Percentiles rank a stretch among this genome's conserved stretches.
Conservation (phyloP, 2,797 vertebrate genomes). For the Cirrhinus molitorella region DNA sequence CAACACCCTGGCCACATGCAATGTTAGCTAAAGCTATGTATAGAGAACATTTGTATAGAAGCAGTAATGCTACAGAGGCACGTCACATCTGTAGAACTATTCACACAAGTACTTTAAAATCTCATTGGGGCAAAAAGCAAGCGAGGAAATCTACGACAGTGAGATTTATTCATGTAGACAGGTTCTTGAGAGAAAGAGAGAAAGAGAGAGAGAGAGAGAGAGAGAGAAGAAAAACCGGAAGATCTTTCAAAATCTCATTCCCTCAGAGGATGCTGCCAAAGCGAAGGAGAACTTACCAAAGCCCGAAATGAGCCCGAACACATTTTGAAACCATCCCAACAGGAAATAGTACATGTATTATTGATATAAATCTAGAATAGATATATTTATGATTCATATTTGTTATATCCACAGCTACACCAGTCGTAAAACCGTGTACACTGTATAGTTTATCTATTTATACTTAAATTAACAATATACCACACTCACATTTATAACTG, state of each 20-base stretch:
- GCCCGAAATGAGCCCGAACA: conserved; percentile 61
- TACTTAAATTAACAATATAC: conserved; percentile 65
- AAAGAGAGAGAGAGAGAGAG: no score
- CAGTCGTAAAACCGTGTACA: conserved; percentile 54
- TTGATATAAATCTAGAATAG: conserved; percentile 68
- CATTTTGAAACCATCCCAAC: conserved; percentile 74
- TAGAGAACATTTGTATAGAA: conserved; percentile 46
- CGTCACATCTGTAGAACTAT: conserved; percentile 54
- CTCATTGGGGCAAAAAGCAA: conserved; percentile 60
- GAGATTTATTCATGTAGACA: conserved; percentile 39
- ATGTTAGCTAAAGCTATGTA: conserved; percentile 54
- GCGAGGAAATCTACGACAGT: conserved; percentile 41
- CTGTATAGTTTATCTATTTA: conserved; percentile 65
- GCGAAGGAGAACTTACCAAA: conserved; percentile 60
- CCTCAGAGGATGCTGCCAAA: conserved; percentile 47
- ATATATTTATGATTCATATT: conserved; percentile 68
- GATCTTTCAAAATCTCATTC: conserved; percentile 35
- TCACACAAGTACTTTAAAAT: conserved; percentile 58
- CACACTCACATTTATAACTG: conserved; percentile 63
- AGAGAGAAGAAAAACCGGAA: conserved; percentile 27
- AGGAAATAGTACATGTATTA: conserved; percentile 65
- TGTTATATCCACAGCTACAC: conserved; percentile 63
- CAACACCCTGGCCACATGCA: conserved; percentile 57
- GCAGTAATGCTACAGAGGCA: conserved; percentile 59
- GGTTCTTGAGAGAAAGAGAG: conserved; percentile 36